phyloP scores from a whole-genome alignment of 2,888 invertebrate genomes.

The Gasteruption jaculator region DNA sequence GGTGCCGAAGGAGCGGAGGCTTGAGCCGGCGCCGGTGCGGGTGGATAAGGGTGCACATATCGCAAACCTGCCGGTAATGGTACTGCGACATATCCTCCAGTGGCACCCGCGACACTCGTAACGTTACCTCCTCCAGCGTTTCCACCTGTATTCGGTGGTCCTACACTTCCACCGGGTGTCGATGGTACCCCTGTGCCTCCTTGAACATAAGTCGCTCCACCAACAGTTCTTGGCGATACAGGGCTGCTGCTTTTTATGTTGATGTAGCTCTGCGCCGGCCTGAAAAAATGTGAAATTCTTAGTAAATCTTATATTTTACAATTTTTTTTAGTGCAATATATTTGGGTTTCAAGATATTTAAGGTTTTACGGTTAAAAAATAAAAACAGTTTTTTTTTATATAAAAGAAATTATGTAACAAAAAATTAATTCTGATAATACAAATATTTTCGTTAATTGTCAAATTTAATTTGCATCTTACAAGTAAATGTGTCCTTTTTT shows the following conservation, averaged over 20 bases:
- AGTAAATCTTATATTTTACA: too few relatives aligned
- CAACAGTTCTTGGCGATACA: constrained; percentile 46
- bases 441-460: too few relatives aligned
- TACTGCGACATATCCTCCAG: constrained; percentile 45
- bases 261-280: constrained; percentile 47
- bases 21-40: constrained; percentile 42
- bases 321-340: too few relatives aligned
- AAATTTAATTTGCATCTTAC: too few relatives aligned
- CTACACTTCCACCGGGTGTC: constrained; percentile 49
- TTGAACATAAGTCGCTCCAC: constrained; percentile 39
- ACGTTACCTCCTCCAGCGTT: background rate
- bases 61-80: constrained; percentile 50
- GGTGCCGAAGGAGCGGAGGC: constrained; percentile 36
- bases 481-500: too few relatives aligned
- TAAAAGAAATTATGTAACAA: too few relatives aligned
- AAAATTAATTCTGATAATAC: too few relatives aligned
- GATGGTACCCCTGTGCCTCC: constrained; percentile 42
- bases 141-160: constrained; percentile 21
- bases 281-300: constrained; percentile 33
- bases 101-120: background rate
- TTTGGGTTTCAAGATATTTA: too few relatives aligned
- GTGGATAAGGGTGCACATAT: constrained; percentile 46
- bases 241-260: constrained; percentile 48
- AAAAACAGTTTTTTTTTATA: too few relatives aligned
- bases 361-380: too few relatives aligned